Percentiles rank a stretch among this genome's conserved stretches.
Conservation (phyloP, 2,797 vertebrate genomes). For the Pipistrellus kuhlii region DNA sequence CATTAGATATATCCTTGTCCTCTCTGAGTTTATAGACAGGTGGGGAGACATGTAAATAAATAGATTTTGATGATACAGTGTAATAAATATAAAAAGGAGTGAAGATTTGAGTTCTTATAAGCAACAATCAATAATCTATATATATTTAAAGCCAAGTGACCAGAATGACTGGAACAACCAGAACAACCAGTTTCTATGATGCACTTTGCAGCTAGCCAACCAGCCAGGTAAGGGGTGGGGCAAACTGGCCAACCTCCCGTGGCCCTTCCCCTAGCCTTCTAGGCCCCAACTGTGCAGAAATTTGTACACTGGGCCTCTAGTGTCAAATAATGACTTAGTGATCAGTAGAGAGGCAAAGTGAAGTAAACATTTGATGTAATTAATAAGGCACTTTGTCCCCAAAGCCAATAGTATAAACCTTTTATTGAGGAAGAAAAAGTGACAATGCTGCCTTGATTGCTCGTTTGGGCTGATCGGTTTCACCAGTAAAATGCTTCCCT, state of each 20-base stretch:
- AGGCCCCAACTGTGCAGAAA: no score
- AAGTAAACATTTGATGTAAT: constrained; percentile 26
- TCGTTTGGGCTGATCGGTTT: not conserved
- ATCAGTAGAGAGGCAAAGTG: not conserved
- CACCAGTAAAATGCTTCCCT: not conserved
- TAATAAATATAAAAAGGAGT: not conserved
- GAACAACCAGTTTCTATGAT: no score
- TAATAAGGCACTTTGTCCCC: constrained; percentile 10
- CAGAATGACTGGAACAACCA: no score
- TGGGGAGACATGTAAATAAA: not conserved
- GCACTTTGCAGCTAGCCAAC: no score
- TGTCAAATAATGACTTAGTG: not conserved
- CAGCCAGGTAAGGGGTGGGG: no score
- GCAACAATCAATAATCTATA: not conserved
- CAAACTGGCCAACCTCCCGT: no score
- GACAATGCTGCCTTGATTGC: not conserved
- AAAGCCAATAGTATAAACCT: not conserved
- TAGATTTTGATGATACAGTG: not conserved
- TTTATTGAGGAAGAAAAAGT: not conserved
- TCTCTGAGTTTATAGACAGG: not conserved
- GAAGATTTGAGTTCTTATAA: not conserved
- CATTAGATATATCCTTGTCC: not conserved
- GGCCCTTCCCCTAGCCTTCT: no score
- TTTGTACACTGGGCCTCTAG: no score
- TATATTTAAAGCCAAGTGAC: no score